phyloP scores from a whole-genome alignment of 2,888 invertebrate species.

The Lepas anatifera region DNA sequence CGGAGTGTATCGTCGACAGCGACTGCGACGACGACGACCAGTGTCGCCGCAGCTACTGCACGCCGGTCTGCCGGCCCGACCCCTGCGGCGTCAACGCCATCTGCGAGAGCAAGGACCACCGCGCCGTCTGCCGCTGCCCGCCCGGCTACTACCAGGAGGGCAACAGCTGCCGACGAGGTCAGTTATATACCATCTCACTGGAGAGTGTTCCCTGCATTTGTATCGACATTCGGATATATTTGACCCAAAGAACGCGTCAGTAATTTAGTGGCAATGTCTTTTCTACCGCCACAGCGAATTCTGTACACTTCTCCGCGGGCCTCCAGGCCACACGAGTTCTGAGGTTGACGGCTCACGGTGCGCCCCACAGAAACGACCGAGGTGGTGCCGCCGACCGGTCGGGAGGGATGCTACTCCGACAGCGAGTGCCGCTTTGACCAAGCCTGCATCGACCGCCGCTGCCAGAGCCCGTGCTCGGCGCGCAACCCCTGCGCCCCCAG shows the following conservation, averaged over 20 bases:
- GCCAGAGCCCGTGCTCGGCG: slow-evolving; percentile 41
- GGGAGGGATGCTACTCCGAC: slow-evolving; percentile 62
- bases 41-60: slow-evolving; percentile 68
- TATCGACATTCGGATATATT: no score
- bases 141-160: slow-evolving; percentile 63
- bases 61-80: slow-evolving; percentile 67
- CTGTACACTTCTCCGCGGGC: no score
- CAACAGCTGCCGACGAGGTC: slow-evolving; percentile 40
- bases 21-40: slow-evolving; percentile 75
- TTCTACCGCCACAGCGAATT: not conserved
- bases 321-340: no score
- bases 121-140: slow-evolving; percentile 70
- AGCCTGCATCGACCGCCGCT: slow-evolving; percentile 68
- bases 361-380: not conserved
- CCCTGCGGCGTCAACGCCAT: slow-evolving; percentile 64
- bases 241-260: no score
- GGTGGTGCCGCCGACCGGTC: not conserved
- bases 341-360: not conserved
- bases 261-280: not conserved
- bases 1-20: slow-evolving; percentile 22
- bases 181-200: no score
- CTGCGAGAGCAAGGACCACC: slow-evolving; percentile 73
- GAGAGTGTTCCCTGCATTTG: no score
- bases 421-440: slow-evolving; percentile 73
- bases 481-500: slow-evolving; percentile 27